These are phyloP conservation scores for Andrena camellia DNA, from an alignment of 2,888 invertebrate species.

Conservation along the genomic window DNA sequence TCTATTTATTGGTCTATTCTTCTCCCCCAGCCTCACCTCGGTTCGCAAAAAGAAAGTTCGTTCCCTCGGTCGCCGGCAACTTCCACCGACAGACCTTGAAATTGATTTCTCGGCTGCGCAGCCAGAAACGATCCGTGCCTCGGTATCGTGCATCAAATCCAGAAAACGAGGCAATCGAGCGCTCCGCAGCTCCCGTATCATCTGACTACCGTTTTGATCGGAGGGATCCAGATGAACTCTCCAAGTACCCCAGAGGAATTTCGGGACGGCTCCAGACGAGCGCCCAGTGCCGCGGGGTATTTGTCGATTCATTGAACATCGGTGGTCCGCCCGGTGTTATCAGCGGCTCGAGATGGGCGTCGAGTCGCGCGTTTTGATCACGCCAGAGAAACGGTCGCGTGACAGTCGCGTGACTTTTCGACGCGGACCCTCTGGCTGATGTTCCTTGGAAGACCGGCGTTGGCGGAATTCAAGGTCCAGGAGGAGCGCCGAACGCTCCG, in stretches of 20 bases:
- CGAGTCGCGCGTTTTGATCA: slow-evolving; percentile 14
- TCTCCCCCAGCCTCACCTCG: slow-evolving; percentile 1
- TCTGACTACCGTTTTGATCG: slow-evolving; percentile 23
- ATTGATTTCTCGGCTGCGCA: slow-evolving; percentile 62
- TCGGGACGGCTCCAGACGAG: too few species aligned
- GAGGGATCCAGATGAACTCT: neutral
- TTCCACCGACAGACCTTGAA: slow-evolving; percentile 56
- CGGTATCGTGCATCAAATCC: slow-evolving; percentile 53
- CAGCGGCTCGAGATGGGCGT: neutral
- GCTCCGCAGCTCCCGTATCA: slow-evolving; percentile 45
- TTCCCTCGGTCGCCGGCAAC: slow-evolving; percentile 29
- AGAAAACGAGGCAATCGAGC: slow-evolving; percentile 56
- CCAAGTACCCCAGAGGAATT: too few species aligned
- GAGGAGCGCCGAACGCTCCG: slow-evolving; percentile 37
- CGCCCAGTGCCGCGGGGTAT: too few species aligned
- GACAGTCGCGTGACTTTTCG: slow-evolving; percentile 27
- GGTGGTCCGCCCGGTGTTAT: too few species aligned
- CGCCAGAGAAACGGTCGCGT: slow-evolving; percentile 27
- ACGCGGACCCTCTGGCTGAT: slow-evolving; percentile 23
- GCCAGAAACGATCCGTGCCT: slow-evolving; percentile 47
- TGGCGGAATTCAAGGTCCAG: slow-evolving; percentile 58
- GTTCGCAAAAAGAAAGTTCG: slow-evolving; percentile 27
- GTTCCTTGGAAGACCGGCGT: slow-evolving; percentile 58
- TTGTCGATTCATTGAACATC: too few species aligned
- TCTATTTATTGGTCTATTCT: slow-evolving; percentile 31